These are phyloP conservation scores for Silvanus unidentatus DNA, from an alignment of 2,888 invertebrate species.

Conservation along the genomic window DNA sequence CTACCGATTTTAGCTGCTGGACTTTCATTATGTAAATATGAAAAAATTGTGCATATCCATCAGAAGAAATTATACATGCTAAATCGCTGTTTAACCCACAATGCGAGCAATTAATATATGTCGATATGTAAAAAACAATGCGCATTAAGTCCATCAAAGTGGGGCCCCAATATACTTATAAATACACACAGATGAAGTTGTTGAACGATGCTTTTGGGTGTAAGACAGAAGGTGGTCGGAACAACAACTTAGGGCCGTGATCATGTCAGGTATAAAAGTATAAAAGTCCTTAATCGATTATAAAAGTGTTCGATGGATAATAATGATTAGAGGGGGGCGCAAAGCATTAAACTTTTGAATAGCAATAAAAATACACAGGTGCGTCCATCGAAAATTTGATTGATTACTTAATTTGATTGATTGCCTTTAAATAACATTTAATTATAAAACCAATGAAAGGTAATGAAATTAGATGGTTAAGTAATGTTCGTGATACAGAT, in stretches of 20 bases:
- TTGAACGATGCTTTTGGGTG: conserved; percentile 22
- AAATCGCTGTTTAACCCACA: too few species aligned
- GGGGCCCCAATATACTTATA: too few species aligned
- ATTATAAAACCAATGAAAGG: conserved; percentile 21
- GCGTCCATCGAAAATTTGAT: conserved; percentile 29
- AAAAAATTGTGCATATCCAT: too few species aligned
- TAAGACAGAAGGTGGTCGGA: conserved; percentile 34
- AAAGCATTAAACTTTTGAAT: conserved; percentile 22
- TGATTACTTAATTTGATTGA: conserved; percentile 33
- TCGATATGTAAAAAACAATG: too few species aligned
- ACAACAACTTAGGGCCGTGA: not conserved
- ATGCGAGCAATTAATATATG: too few species aligned
- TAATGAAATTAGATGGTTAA: conserved; percentile 27
- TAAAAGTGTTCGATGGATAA: conserved; percentile 38
- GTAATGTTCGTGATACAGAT: not conserved
- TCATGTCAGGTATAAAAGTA: conserved; percentile 20
- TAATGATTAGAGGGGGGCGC: conserved; percentile 33
- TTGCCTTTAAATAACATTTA: conserved; percentile 31
- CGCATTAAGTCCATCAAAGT: too few species aligned
- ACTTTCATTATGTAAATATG: conserved; percentile 16
- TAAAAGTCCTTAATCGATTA: conserved; percentile 34
- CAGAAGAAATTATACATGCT: too few species aligned
- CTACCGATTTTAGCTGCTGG: conserved; percentile 18
- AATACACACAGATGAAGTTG: conserved; percentile 31
- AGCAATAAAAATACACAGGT: conserved; percentile 23